A percentile compares a stretch with the other conserved stretches of the same genome.
These are phyloP conservation scores for Parnassius glacialis DNA, from an alignment of 2,888 invertebrate genomes.

Conservation along the genomic window DNA sequence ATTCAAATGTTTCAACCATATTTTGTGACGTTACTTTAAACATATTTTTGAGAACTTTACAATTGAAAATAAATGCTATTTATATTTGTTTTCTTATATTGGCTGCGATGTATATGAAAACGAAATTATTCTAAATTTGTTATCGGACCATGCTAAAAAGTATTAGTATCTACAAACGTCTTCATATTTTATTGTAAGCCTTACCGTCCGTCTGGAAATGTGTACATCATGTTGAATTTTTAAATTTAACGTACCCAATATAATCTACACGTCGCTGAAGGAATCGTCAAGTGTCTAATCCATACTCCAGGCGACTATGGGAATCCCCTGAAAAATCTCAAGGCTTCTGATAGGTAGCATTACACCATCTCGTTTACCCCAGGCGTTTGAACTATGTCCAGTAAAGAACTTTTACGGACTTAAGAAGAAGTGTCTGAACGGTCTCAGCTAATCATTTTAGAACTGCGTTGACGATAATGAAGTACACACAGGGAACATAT, in stretches of 20 bases:
- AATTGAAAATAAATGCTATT: conserved; percentile 44
- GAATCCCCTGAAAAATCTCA: too few relatives aligned
- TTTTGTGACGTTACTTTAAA: conserved; percentile 44
- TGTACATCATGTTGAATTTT: conserved; percentile 28
- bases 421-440: too few relatives aligned
- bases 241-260: conserved; percentile 8
- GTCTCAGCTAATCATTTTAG: too few relatives aligned
- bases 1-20: conserved; percentile 25
- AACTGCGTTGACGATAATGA: too few relatives aligned
- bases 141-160: conserved; percentile 35
- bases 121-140: conserved; percentile 36
- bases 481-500: too few relatives aligned
- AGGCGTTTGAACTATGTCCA: too few relatives aligned
- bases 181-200: conserved; percentile 38
- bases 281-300: conserved; percentile 9
- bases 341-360: too few relatives aligned
- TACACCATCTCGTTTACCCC: too few relatives aligned
- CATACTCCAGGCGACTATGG: too few relatives aligned
- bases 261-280: conserved; percentile 1
- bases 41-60: conserved; percentile 69
- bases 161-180: neutral
- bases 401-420: too few relatives aligned
- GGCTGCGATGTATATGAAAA: conserved; percentile 26
- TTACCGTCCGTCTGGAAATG: conserved; percentile 53
- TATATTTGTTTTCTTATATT: conserved; percentile 35